phyloP scores from a whole-genome alignment of 64 coral and sea anemone species.

The Acropora yongei region DNA sequence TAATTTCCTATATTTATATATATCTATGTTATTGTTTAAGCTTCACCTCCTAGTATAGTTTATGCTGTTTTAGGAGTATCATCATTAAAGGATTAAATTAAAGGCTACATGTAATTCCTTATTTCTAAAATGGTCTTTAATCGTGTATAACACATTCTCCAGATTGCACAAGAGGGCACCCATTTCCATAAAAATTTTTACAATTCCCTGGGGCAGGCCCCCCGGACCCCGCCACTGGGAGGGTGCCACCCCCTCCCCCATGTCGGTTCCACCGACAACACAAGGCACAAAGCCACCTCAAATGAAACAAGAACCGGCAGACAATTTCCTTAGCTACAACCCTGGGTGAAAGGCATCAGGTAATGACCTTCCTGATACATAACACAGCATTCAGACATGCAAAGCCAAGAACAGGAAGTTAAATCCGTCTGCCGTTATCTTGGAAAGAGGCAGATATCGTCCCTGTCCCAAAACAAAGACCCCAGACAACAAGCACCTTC shows the following conservation, averaged over 20 bases:
- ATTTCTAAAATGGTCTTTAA: background rate
- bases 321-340: background rate
- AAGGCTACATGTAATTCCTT: background rate
- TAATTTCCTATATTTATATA: no score
- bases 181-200: background rate
- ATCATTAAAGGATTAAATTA: no score
- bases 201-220: background rate
- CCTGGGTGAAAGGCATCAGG: background rate
- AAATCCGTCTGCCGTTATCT: no score
- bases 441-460: no score
- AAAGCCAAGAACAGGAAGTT: no score
- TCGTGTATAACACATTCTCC: background rate
- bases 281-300: background rate
- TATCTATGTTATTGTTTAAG: no score
- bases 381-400: no score
- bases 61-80: no score
- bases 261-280: background rate
- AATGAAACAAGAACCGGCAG: background rate
- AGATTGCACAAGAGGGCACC: conserved; percentile 3
- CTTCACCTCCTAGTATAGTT: no score
- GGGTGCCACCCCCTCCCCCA: background rate
- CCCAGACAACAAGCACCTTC: no score
- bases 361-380: no score
- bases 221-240: background rate
- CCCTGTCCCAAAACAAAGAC: no score